Percentiles rank a stretch among this genome's conserved stretches.
These are phyloP conservation scores for Tricholauxania praeusta DNA, from an alignment of 2,888 invertebrate species.

Conservation along the genomic window DNA sequence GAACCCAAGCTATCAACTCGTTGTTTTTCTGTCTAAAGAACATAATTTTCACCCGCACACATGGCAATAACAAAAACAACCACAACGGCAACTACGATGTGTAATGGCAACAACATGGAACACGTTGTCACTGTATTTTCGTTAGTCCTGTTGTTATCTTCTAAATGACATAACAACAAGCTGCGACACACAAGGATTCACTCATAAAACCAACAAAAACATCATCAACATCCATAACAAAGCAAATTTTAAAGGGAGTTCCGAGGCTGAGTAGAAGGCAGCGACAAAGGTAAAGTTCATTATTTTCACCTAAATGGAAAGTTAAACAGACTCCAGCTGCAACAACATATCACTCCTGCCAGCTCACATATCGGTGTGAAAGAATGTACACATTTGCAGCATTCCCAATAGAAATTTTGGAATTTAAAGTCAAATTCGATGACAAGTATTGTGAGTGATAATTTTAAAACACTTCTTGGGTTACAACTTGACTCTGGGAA, in stretches of 20 bases:
- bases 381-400: not conserved
- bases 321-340: slow-evolving; percentile 40
- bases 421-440: too few species aligned
- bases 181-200: not conserved
- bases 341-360: not conserved
- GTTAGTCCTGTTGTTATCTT: not conserved
- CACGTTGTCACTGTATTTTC: not conserved
- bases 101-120: not conserved
- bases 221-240: slow-evolving; percentile 1
- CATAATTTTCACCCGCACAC: not conserved
- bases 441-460: too few species aligned
- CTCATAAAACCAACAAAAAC: not conserved
- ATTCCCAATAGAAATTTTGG: not conserved
- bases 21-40: too few species aligned
- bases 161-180: slow-evolving; percentile 7
- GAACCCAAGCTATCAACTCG: too few species aligned
- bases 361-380: not conserved
- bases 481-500: too few species aligned
- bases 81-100: not conserved
- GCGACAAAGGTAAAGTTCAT: slow-evolving; percentile 35
- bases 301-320: slow-evolving; percentile 45
- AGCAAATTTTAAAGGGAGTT: slow-evolving; percentile 12
- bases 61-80: not conserved
- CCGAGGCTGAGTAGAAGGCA: not conserved
- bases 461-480: too few species aligned